Conservation (phyloP, 2,888 invertebrate genomes). For the Spisula subtruncata region DNA sequence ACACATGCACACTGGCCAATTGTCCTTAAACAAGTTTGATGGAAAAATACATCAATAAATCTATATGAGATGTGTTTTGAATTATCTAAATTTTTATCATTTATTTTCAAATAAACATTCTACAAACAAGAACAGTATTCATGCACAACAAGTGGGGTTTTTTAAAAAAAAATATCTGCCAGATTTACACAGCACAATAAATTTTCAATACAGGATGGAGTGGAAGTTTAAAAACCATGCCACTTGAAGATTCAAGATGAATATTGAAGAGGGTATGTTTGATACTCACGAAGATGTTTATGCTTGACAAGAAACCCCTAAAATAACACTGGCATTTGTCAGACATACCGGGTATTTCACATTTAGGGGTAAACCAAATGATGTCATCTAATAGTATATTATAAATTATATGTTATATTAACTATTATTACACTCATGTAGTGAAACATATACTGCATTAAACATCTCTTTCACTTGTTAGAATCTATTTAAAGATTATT, state of each 20-base stretch:
- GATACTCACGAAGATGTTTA: background rate
- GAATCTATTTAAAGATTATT: too few species aligned
- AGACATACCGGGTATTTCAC: background rate
- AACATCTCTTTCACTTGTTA: too few species aligned
- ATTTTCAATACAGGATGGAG: background rate
- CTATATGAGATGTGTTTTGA: background rate
- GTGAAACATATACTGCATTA: too few species aligned
- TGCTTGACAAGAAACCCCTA: background rate
- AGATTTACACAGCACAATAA: constrained; percentile 23
- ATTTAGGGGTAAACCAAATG: too few species aligned
- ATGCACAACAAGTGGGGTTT: background rate
- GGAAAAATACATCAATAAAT: background rate
- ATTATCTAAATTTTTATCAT: background rate
- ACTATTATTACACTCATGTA: too few species aligned
- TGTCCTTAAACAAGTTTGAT: background rate
- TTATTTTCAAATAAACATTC: background rate
- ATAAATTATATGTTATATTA: too few species aligned
- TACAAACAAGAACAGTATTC: background rate
- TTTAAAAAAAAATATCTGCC: background rate
- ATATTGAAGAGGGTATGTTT: background rate
- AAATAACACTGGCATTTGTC: background rate
- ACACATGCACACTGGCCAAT: background rate
- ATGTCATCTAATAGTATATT: too few species aligned
- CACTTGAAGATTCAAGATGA: background rate
- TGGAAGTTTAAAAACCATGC: background rate